Evolutionary conservation across 2,797 vertebrate species (phyloP).

Genomic region (Borostomias antarcticus): DNA sequence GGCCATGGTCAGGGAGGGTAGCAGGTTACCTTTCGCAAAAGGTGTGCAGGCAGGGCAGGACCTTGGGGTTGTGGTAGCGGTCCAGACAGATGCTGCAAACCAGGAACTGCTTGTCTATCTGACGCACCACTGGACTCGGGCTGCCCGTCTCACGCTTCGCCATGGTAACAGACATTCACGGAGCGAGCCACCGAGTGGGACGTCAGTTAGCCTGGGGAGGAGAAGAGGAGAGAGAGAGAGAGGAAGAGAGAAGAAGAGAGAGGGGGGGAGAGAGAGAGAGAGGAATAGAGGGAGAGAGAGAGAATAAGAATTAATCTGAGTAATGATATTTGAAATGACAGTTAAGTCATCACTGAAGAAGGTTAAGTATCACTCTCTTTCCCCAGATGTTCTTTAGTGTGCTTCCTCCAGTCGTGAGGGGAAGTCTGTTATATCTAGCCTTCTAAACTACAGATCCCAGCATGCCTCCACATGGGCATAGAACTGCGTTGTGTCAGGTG

Average conservation of each 20-base stretch:
- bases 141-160: slow-evolving; percentile 84
- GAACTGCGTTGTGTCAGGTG: too few relatives aligned
- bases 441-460: too few relatives aligned
- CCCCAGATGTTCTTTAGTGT: too few relatives aligned
- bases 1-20: not conserved
- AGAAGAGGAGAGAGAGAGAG: slow-evolving; percentile 5
- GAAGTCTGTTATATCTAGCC: too few relatives aligned
- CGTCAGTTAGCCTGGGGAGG: slow-evolving; percentile 58
- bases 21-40: slow-evolving; percentile 91
- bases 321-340: too few relatives aligned
- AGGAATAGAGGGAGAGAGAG: not conserved
- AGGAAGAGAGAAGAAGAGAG: not conserved
- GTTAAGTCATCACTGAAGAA: too few relatives aligned
- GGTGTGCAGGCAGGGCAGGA: slow-evolving; percentile 93
- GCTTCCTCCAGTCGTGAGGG: too few relatives aligned
- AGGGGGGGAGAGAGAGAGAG: not conserved
- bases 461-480: too few relatives aligned
- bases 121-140: slow-evolving; percentile 91
- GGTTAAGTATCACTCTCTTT: too few relatives aligned
- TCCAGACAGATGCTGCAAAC: slow-evolving; percentile 97
- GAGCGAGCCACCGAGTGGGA: slow-evolving; percentile 40
- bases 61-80: slow-evolving; percentile 90
- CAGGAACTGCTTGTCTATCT: slow-evolving; percentile 97
- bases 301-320: slow-evolving; percentile 8
- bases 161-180: slow-evolving; percentile 80